These are phyloP conservation scores for Sceliomorpha sp. DNA, from an alignment of 2,888 invertebrate species.

Conservation along the genomic window DNA sequence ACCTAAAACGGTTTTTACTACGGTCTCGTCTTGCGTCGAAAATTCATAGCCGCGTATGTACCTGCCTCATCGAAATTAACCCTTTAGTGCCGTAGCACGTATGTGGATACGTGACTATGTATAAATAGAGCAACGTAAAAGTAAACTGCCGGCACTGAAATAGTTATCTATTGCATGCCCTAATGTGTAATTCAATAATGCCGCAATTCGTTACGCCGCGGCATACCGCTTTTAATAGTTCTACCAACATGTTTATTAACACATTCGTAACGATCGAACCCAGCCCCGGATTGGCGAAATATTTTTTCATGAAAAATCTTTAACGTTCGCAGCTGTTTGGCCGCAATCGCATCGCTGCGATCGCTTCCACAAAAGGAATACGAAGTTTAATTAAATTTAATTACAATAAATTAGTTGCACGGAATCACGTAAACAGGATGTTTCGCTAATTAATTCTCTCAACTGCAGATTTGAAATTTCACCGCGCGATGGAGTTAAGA, in stretches of 20 bases:
- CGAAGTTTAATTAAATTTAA: conserved; percentile 31
- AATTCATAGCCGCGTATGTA: conserved; percentile 19
- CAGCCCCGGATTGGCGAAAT: conserved; percentile 18
- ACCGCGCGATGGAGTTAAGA: conserved; percentile 31
- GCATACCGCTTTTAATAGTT: conserved; percentile 14
- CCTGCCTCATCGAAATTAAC: conserved; percentile 31
- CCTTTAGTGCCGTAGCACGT: conserved; percentile 21
- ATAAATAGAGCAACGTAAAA: conserved; percentile 16
- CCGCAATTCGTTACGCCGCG: conserved; percentile 13
- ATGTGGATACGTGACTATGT: conserved; percentile 14
- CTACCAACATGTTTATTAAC: conserved; percentile 25
- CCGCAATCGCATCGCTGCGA: too few relatives aligned
- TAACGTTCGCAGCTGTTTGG: too few relatives aligned
- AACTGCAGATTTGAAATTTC: conserved; percentile 31
- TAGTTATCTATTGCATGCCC: conserved; percentile 16
- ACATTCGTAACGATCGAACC: conserved; percentile 19
- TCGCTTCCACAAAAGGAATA: conserved; percentile 27
- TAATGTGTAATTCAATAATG: conserved; percentile 35
- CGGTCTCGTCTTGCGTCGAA: conserved; percentile 7
- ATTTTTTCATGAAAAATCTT: conserved; percentile 9
- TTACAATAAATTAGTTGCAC: conserved; percentile 39
- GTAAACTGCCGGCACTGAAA: conserved; percentile 22
- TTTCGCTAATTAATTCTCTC: conserved; percentile 41
- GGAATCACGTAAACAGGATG: conserved; percentile 37
- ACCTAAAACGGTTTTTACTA: conserved; percentile 5